Conservation (phyloP, 2,888 invertebrate species). For the Drosophila demipolita region DNA sequence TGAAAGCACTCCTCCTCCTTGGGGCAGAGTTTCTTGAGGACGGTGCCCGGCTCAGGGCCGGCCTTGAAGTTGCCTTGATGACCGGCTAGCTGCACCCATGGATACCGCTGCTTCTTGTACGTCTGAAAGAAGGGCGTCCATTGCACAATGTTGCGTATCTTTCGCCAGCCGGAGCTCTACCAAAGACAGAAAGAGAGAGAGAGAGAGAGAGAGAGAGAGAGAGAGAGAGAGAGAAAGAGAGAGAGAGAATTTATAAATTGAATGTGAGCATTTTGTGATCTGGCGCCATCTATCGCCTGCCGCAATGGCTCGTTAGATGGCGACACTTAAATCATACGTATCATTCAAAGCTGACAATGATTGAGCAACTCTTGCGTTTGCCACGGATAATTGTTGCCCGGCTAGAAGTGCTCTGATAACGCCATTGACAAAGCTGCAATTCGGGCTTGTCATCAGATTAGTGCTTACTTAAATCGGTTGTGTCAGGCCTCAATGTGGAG, state of each 20-base stretch:
- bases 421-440: slow-evolving; percentile 21
- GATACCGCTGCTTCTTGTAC: slow-evolving; percentile 97
- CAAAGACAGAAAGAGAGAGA: background rate
- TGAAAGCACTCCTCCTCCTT: slow-evolving; percentile 96
- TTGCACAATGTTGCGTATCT: slow-evolving; percentile 96
- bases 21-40: slow-evolving; percentile 95
- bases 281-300: slow-evolving; percentile 26
- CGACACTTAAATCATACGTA: slow-evolving; percentile 17
- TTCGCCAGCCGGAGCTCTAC: slow-evolving; percentile 96
- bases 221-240: background rate
- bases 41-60: slow-evolving; percentile 96
- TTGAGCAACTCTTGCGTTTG: slow-evolving; percentile 16
- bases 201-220: too few species aligned
- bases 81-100: slow-evolving; percentile 98
- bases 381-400: slow-evolving; percentile 9
- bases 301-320: slow-evolving; percentile 12
- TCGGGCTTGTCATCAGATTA: slow-evolving; percentile 10
- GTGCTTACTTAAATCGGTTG: slow-evolving; percentile 14
- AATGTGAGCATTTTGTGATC: background rate
- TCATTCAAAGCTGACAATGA: slow-evolving; percentile 23
- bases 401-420: slow-evolving; percentile 21
- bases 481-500: background rate
- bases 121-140: slow-evolving; percentile 99
- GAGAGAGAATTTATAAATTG: too few species aligned
- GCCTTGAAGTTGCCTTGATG: slow-evolving; percentile 98